phyloP scores from a whole-genome alignment of 2,797 vertebrate genomes.

The Hipposideros larvatus region DNA sequence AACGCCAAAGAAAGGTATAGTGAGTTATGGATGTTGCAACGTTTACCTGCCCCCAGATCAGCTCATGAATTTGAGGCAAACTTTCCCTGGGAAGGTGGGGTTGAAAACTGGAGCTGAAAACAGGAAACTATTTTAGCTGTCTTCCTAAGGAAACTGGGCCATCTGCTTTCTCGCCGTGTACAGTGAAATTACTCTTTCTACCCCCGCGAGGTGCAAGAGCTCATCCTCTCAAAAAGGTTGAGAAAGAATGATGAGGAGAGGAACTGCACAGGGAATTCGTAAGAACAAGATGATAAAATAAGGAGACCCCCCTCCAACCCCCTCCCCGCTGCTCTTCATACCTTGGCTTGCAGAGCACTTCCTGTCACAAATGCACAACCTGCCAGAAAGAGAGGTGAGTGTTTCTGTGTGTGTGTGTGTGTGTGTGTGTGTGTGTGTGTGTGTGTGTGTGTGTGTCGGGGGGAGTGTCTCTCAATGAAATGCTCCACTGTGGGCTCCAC shows the following conservation, averaged over 20 bases:
- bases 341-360: background rate
- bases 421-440: no score
- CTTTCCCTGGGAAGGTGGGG: background rate
- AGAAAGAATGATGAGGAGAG: background rate
- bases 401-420: background rate
- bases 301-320: background rate
- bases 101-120: background rate
- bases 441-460: no score
- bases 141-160: background rate
- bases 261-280: background rate
- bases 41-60: background rate
- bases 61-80: background rate
- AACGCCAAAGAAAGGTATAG: background rate
- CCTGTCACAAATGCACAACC: background rate
- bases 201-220: background rate
- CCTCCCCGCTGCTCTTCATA: background rate
- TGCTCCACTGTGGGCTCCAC: background rate
- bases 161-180: background rate
- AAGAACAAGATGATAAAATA: background rate
- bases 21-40: background rate
- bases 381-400: background rate
- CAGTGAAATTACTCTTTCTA: background rate
- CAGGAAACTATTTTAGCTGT: background rate
- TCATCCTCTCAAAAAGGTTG: background rate
- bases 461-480: background rate